A percentile compares a stretch with the other conserved stretches of the same genome.
phyloP scores from a whole-genome alignment of 2,113 vertebrate genomes.

The Regulus satrapa region DNA sequence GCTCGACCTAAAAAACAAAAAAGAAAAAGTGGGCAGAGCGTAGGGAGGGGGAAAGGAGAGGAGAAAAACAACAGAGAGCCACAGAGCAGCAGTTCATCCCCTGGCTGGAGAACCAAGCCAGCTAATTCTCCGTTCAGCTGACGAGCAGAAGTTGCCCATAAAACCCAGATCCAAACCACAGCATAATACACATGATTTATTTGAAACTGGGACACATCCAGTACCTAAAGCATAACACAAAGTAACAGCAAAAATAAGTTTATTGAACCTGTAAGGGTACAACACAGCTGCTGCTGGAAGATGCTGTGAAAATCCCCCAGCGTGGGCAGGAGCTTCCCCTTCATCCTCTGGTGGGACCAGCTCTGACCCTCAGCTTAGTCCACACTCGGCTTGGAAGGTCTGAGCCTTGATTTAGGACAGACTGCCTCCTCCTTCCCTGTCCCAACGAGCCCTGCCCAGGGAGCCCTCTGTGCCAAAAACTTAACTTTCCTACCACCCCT shows the following conservation, averaged over 20 bases:
- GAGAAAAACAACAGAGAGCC: conserved; percentile 31
- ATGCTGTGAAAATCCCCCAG: not conserved
- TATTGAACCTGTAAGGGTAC: conserved; percentile 10
- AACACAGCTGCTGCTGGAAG: conserved; percentile 9
- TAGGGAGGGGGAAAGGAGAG: not conserved
- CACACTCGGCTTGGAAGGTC: not conserved
- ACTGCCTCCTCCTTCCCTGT: not conserved
- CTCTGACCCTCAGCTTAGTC: not conserved
- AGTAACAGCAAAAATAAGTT: conserved; percentile 35
- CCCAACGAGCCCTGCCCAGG: not conserved
- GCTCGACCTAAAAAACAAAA: conserved; percentile 79
- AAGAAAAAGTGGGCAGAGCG: not conserved
- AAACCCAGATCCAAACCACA: conserved; percentile 26
- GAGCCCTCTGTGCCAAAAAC: not conserved
- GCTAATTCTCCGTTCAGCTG: conserved; percentile 21
- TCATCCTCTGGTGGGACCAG: not conserved
- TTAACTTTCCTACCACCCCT: not conserved
- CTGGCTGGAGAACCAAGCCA: not conserved
- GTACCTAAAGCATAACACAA: conserved; percentile 36
- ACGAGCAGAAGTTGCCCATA: conserved; percentile 31
- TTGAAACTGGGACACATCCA: conserved; percentile 22
- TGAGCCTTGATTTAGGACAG: not conserved
- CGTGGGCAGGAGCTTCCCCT: not conserved
- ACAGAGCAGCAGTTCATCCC: conserved; percentile 31
- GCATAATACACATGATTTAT: conserved; percentile 23